phyloP scores from a whole-genome alignment of 2,113 vertebrate genomes.

The Dicerorhinus sumatrensis region DNA sequence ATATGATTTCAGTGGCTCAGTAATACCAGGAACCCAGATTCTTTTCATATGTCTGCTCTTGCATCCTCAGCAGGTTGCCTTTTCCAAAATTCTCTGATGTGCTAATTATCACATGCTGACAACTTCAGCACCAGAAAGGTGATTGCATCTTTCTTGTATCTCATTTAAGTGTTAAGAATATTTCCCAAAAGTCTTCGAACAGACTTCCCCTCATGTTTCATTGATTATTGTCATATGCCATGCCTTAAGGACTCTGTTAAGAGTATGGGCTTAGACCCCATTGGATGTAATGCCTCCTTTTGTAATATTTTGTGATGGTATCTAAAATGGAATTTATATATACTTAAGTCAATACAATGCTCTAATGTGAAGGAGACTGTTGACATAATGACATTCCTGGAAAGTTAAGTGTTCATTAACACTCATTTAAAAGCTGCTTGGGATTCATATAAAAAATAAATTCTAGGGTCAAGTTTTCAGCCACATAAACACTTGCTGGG shows the following conservation, averaged over 20 bases:
- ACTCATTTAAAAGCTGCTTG: not conserved
- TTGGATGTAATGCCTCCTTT: not conserved
- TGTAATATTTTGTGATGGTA: not conserved
- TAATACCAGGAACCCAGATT: not conserved
- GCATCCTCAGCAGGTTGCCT: not conserved
- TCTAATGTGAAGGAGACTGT: not conserved
- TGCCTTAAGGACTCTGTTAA: not conserved
- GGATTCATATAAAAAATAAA: conserved; percentile 8
- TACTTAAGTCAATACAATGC: not conserved
- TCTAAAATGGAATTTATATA: not conserved
- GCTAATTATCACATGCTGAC: not conserved
- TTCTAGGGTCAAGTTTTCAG: not conserved
- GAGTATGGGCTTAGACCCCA: not conserved
- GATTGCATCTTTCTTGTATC: not conserved
- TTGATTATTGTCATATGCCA: not conserved
- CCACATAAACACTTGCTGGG: not conserved
- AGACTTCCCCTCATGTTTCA: not conserved
- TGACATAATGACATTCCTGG: not conserved
- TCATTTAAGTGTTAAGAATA: not conserved
- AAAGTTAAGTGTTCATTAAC: not conserved
- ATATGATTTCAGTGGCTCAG: not conserved
- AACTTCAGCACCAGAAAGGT: not conserved
- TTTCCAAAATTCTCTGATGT: not conserved
- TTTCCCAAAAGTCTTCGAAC: not conserved
- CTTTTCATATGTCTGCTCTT: not conserved